Percentiles rank a stretch among this genome's conserved stretches.
These are phyloP conservation scores for Anagrus nilaparvatae DNA, from an alignment of 1,140 invertebrate species.

Conservation along the genomic window DNA sequence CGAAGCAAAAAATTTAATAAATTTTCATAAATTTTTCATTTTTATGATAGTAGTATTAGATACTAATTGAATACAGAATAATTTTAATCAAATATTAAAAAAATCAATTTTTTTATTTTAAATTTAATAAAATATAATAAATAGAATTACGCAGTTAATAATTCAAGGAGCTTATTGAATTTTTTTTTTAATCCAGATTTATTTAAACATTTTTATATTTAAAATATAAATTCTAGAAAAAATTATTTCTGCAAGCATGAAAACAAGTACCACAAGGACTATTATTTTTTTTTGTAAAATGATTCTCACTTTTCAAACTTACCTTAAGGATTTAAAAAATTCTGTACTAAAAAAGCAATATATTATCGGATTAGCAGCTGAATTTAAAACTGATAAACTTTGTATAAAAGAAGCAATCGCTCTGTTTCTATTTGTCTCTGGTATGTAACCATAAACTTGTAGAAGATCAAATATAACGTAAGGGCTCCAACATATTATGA, in stretches of 20 bases:
- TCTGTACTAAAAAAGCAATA: constrained; percentile 90
- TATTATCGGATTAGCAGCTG: constrained; percentile 89
- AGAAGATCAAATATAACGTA: constrained; percentile 90
- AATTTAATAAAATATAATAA: no score
- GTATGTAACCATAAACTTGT: constrained; percentile 80
- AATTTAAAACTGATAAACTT: constrained; percentile 85
- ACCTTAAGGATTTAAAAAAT: constrained; percentile 80
- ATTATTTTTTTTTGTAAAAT: no score
- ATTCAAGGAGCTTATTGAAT: no score
- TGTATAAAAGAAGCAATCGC: constrained; percentile 87
- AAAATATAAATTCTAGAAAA: neutral
- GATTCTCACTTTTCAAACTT: no score
- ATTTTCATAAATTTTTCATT: no score
- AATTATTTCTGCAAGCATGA: neutral
- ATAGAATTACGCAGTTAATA: no score
- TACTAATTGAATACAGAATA: no score
- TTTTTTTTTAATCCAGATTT: neutral
- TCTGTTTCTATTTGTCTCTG: constrained; percentile 65
- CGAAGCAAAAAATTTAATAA: no score
- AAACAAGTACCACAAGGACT: no score
- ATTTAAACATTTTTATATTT: neutral
- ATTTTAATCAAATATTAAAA: no score
- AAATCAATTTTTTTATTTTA: no score
- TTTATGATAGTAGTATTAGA: no score
- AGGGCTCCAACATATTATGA: constrained; percentile 91